A percentile compares a stretch with the other conserved stretches of the same genome.
Conservation (phyloP, 92 coral and sea anemone species). For the Porites cylindrica region DNA sequence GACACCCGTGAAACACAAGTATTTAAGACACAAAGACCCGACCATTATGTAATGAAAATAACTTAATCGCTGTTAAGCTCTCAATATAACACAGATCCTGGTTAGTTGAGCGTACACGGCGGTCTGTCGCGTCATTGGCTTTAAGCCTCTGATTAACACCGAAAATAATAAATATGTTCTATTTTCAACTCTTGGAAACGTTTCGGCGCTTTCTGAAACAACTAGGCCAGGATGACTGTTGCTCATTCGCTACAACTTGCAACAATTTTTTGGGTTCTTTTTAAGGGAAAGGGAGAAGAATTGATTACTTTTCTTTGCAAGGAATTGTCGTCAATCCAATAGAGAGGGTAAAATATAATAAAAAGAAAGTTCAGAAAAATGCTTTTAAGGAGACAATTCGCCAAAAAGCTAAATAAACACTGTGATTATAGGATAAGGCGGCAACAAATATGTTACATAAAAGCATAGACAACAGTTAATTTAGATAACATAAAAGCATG, state of each 20-base stretch:
- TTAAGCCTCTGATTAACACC: neutral
- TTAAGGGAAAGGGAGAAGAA: neutral
- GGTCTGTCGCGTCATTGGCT: neutral
- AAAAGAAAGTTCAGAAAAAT: neutral
- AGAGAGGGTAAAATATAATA: too few relatives aligned
- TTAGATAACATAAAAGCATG: too few relatives aligned
- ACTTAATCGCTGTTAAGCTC: neutral
- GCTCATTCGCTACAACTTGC: neutral
- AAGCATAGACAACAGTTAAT: neutral
- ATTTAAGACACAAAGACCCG: neutral
- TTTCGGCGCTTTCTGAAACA: too few relatives aligned
- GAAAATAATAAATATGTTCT: too few relatives aligned
- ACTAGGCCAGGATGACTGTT: neutral
- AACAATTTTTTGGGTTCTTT: neutral
- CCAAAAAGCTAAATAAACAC: neutral
- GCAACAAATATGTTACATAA: too few relatives aligned
- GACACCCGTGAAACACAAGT: neutral
- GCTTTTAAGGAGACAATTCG: neutral
- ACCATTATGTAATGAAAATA: too few relatives aligned
- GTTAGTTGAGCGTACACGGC: neutral
- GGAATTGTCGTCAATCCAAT: neutral
- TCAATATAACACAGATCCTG: neutral
- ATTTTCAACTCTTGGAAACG: too few relatives aligned
- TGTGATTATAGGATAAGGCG: neutral
- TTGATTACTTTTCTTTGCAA: neutral